Base-by-base conservation (phyloP, 1,140 invertebrate genomes). In the Dendroctonus ponderosae region DNA sequence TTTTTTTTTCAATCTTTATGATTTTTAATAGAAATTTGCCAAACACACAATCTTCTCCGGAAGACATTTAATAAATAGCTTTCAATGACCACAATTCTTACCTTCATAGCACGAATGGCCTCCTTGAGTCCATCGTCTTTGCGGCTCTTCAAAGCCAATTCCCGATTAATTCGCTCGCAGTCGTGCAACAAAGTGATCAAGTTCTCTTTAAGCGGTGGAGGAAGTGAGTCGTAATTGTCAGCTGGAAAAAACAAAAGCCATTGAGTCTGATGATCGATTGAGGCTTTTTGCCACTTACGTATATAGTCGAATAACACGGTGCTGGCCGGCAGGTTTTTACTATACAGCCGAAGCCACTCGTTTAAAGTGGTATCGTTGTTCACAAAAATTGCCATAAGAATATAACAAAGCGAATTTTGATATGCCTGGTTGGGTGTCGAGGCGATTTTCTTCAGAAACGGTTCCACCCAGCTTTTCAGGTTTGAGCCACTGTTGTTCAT, bases 301-400 rank as follows among this genome's bases (percentile, higher is more conserved):
- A 85, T 80, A 69, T 81, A 78, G 46, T 76, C 77, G 12, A 85
- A 73, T 44, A 84, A 70, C 49, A 80, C 68, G 57, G 79, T 77
- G 66, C 82, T 83, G 59, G 79, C 72, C 44, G 78, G 73, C 15
- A 83, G 74, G 74, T 85, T 76, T 63, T 85, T 86, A 6, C 75
- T 73, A 68, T 85, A 83, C 56, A 84, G 66, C 73, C 82, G 82
- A 63, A 73, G 81, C 85, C 85, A 87, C 8, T 76, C 71, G 57
- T 72, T 77, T n/a, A 85, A 82, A 63, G 82, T 82, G 54, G 78
- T 76, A 40, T 80, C 77, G 58, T 84, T 80, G 58, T 78, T 79
- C 3, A 76, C 69, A 37, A 87, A 75, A 67, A 84, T 84, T 46
- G 74, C 76, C 40, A 81, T 62, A 14, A 84, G 68, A 63, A 77